Evolutionary conservation across 2,797 vertebrate genomes (phyloP), one percentile per base, ranked within the genome.

Genomic region (Sebastes kiyomatsui): DNA sequence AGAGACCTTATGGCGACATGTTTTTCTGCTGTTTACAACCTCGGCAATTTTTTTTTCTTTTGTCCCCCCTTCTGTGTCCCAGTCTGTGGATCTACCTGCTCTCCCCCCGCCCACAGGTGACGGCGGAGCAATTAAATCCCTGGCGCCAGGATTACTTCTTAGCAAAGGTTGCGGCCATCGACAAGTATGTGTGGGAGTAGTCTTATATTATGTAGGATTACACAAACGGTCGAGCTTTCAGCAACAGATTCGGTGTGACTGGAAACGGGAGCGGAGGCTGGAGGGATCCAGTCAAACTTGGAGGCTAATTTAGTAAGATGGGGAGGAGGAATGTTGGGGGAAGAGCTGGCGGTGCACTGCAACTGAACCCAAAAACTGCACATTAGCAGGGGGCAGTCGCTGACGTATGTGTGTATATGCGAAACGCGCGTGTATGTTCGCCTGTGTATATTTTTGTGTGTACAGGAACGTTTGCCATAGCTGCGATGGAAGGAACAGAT

Each of bases 401-500:
- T 92, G 87, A 92, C 87, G 90, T 91, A 88, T 78, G 78, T 46
- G 82, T 77, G 84, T 87, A 79, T 79, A 78, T 75, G 81, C 2
- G 16, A 72, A 25, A 25, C 2, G 75, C n/a, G n/a, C 61, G 81
- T 78, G 87, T 76, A 73, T 64, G 85, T 83, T 79, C 20, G 67
- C 62, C 66, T 55, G 87, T 77, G 88, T 90, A 83, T 86, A 86
- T 92, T 84, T 91, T 78, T 77, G 87, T 69, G 90, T 90, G 88
- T 52, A 68, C 72, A 58, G 85, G 83, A 90, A 79, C 79, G 74
- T 78, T 90, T 86, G 91, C 90, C 90, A 92, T 92, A 72, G 81
- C 90, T 79, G 86, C 81, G 69, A 90, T 91, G 87, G 81, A 88
- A 84, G 88, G 92, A 95, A 94, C 95, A 96, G 95, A 96, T 95